Percentiles rank a stretch among this genome's conserved stretches.
Evolutionary conservation across 2,797 vertebrate genomes (phyloP).

Genomic region (Alauda arvensis): DNA sequence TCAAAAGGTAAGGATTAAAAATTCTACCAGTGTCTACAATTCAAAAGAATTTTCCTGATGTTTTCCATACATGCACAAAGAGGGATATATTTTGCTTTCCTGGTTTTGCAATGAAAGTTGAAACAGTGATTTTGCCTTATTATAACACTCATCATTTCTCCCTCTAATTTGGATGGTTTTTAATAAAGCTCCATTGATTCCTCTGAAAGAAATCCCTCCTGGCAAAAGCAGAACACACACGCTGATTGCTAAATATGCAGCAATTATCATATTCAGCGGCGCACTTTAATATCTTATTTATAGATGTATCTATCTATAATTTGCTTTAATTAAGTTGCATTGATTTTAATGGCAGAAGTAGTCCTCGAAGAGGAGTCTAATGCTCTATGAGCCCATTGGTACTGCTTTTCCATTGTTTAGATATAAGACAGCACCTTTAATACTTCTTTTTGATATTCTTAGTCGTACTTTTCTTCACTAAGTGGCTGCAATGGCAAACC

Average conservation of each 20-base stretch:
- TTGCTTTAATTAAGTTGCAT: constrained; percentile 86
- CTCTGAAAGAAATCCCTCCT: constrained; percentile 81
- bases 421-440: constrained; percentile 30
- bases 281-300: constrained; percentile 85
- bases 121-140: constrained; percentile 86
- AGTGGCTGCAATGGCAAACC: constrained; percentile 1
- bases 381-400: constrained; percentile 63
- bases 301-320: constrained; percentile 86
- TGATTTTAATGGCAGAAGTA: constrained; percentile 80
- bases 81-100: constrained; percentile 74
- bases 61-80: constrained; percentile 73
- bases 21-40: constrained; percentile 62
- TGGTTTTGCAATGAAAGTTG: constrained; percentile 73
- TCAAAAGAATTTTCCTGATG: constrained; percentile 66
- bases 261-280: constrained; percentile 83
- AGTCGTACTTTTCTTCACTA: neutral
- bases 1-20: constrained; percentile 71
- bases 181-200: constrained; percentile 91
- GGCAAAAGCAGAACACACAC: constrained; percentile 80
- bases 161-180: constrained; percentile 90
- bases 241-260: constrained; percentile 81
- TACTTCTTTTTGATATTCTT: neutral
- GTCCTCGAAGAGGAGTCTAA: constrained; percentile 66
- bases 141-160: constrained; percentile 92
- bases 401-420: constrained; percentile 56